Evolutionary conservation across 2,113 vertebrate species (phyloP).

Genomic region (Orthochromis malagaraziensis): DNA sequence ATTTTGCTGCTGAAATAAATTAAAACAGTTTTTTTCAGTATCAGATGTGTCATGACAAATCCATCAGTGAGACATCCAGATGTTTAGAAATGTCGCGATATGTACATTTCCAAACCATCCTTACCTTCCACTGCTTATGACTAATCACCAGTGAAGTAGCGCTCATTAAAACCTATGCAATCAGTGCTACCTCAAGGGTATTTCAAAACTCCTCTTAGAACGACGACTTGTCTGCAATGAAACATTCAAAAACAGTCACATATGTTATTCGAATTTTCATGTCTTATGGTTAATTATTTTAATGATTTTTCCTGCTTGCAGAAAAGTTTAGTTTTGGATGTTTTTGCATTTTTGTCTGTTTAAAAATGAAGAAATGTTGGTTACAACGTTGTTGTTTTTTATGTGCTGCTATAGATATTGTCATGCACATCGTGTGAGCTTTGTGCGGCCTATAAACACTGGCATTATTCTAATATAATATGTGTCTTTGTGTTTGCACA

Average conservation of each 20-base stretch:
- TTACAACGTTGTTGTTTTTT: too few species aligned
- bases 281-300: not conserved
- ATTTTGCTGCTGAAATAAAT: not conserved
- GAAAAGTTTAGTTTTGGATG: not conserved
- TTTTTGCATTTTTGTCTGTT: not conserved
- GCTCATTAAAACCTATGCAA: not conserved
- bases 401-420: not conserved
- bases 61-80: not conserved
- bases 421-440: fast-evolving
- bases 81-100: not conserved
- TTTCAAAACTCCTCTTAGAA: not conserved
- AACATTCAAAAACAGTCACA: not conserved
- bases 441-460: fast-evolving
- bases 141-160: not conserved
- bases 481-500: not conserved
- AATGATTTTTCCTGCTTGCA: not conserved
- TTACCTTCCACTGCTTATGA: not conserved
- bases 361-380: not conserved
- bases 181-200: not conserved
- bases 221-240: not conserved
- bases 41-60: not conserved
- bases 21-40: not conserved
- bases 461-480: not conserved
- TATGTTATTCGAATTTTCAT: fast-evolving
- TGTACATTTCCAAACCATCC: not conserved